Percentiles rank a stretch among this genome's conserved stretches.
phyloP scores from a whole-genome alignment of 2,888 invertebrate species.

The Cynaeus angustus region DNA sequence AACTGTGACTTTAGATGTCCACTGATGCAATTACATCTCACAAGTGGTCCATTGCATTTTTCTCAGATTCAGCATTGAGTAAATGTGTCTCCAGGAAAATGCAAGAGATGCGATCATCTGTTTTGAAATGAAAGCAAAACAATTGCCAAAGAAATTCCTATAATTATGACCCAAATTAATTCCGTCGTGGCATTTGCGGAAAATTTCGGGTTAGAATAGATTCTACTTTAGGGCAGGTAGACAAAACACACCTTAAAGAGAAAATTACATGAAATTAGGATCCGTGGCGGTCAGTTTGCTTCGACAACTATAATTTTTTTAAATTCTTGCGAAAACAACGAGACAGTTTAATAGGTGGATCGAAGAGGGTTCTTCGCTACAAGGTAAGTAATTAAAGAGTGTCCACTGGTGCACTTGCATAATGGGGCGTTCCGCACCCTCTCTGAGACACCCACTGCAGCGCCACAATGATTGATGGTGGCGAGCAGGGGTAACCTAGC shows the following conservation, averaged over 20 bases:
- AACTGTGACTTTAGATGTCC: no score
- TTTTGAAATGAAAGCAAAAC: slow-evolving; percentile 31
- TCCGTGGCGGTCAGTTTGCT: slow-evolving; percentile 11
- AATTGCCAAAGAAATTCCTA: slow-evolving; percentile 5
- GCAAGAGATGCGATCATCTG: slow-evolving; percentile 29
- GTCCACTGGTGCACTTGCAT: slow-evolving; percentile 39
- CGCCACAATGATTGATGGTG: slow-evolving; percentile 71
- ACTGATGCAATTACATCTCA: no score
- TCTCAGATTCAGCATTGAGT: slow-evolving; percentile 28
- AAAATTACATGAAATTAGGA: slow-evolving; percentile 30
- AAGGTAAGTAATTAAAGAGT: slow-evolving; percentile 4
- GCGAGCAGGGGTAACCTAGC: slow-evolving; percentile 69
- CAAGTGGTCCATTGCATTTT: slow-evolving; percentile 32
- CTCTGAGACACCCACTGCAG: slow-evolving; percentile 60
- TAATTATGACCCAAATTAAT: slow-evolving; percentile 2
- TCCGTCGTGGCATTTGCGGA: neutral
- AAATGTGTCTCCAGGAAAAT: slow-evolving; percentile 26
- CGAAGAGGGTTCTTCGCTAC: neutral
- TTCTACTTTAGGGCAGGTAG: slow-evolving; percentile 10
- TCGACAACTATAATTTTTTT: slow-evolving; percentile 19
- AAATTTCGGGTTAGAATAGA: slow-evolving; percentile 13
- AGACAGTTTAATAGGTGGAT: neutral
- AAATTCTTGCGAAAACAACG: slow-evolving; percentile 6
- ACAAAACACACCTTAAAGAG: slow-evolving; percentile 4
- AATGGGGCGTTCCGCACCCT: slow-evolving; percentile 59